phyloP scores from a whole-genome alignment of 2,113 vertebrate species.

The Benitochromis conjunctus region DNA sequence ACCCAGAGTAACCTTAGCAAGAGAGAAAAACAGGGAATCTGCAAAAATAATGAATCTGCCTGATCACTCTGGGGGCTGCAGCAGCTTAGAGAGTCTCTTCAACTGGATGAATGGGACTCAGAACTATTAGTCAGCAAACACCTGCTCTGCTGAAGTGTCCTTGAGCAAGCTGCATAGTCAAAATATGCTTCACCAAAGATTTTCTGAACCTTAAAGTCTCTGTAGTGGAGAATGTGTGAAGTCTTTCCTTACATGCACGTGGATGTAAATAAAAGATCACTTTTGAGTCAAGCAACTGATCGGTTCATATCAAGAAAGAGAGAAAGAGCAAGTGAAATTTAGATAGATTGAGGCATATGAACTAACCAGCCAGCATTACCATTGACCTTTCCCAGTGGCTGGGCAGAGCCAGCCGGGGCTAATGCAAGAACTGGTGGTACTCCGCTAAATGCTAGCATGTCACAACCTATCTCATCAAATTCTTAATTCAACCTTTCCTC shows the following conservation, averaged over 20 bases:
- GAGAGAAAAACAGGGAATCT: neutral
- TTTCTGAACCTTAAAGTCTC: neutral
- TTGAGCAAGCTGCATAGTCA: slow-evolving; percentile 29
- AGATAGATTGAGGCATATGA: slow-evolving; percentile 9
- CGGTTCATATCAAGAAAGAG: neutral
- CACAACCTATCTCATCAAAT: slow-evolving; percentile 55
- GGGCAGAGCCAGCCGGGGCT: neutral
- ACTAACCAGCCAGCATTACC: slow-evolving; percentile 23
- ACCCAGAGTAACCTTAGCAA: slow-evolving; percentile 10
- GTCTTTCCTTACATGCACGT: neutral
- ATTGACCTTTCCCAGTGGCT: slow-evolving; percentile 52
- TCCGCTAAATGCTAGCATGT: slow-evolving; percentile 56
- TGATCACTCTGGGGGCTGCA: neutral
- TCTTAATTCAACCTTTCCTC: slow-evolving; percentile 46
- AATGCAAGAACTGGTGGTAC: slow-evolving; percentile 14
- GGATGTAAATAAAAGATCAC: neutral
- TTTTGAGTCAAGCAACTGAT: neutral
- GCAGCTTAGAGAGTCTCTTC: neutral
- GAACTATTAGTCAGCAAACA: slow-evolving; percentile 23
- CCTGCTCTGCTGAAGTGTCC: slow-evolving; percentile 35
- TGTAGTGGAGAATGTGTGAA: neutral
- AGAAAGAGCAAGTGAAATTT: neutral
- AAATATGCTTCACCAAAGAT: neutral
- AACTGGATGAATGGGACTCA: slow-evolving; percentile 18
- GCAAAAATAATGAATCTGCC: slow-evolving; percentile 12